Evolutionary conservation across 2,113 vertebrate genomes (phyloP), one percentile per base, ranked within the genome.

Genomic region (Elachura formosa): DNA sequence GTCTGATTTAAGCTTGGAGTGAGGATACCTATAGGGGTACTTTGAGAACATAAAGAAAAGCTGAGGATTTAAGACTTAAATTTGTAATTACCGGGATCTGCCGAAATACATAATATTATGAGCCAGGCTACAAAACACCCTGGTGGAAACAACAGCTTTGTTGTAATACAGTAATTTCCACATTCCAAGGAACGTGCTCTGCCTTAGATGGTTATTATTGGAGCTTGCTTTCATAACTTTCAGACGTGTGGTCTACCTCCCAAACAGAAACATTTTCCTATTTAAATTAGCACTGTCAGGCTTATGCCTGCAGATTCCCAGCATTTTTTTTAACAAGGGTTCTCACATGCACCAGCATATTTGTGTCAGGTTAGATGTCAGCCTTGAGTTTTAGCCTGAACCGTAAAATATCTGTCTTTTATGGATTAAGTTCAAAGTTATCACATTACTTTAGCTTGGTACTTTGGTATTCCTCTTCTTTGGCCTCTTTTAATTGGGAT

Each of bases 31-130:
- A 93, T 91, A 96, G 96, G 94, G 96, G 93, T 94, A 87, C 90
- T 97, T 97, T 93, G 96, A 95, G 96, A 97, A 96, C 83, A 96
- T 94, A 97, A 94, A 96, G 94, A 90, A 97, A 96, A 94, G 96
- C 87, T 2, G 56, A 97, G 95, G 92, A 94, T 97, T 97, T 97
- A 97, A 96, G 96, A 93, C 96, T 97, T 97, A 97, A 94, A 95
- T 98, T 97, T 97, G 93, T 97, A 96, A 98, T 98, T 97, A 97
- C 90, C 56, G 58, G 96, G 89, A 96, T 97, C 95, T 96, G 63
- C 80, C 20, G 17, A 96, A 97, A 96, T 87, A 94, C 95, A 94
- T 89, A 97, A 96, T 96, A 93, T 96, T 91, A 95, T 96, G 94
- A 96, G 89, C 73, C 38, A 61, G 91, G 89, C 90, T 89, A 52